These are phyloP conservation scores for Dendrocincla fuliginosa DNA, from an alignment of 2,797 vertebrate species.

Conservation along the genomic window DNA sequence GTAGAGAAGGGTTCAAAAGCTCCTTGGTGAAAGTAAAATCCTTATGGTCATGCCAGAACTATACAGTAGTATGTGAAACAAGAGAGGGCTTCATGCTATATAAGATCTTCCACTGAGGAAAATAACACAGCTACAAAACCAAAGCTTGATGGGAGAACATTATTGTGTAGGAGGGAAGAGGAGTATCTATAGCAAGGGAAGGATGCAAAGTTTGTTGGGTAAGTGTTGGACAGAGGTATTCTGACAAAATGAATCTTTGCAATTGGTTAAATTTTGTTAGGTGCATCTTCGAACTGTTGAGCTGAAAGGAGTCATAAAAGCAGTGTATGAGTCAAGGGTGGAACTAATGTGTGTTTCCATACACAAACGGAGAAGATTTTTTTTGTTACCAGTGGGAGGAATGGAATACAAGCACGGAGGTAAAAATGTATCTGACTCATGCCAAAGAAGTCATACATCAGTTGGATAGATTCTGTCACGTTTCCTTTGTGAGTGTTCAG, in stretches of 20 bases:
- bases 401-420: not conserved
- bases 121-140: not conserved
- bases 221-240: not conserved
- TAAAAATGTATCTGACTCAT: slow-evolving; percentile 5
- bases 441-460: not conserved
- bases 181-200: not conserved
- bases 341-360: not conserved
- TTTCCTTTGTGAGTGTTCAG: not conserved
- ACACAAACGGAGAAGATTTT: not conserved
- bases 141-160: not conserved
- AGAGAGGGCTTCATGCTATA: not conserved
- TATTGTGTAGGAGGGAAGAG: not conserved
- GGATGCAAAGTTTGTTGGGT: not conserved
- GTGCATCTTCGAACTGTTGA: not conserved
- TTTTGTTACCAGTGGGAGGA: not conserved
- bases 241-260: not conserved
- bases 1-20: not conserved
- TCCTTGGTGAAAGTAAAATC: not conserved
- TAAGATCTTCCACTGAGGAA: not conserved
- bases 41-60: not conserved
- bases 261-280: not conserved
- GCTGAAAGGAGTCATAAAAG: not conserved
- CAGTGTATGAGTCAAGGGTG: slow-evolving; percentile 9
- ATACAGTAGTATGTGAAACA: not conserved
- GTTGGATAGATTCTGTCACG: not conserved